Evolutionary conservation across 2,797 vertebrate genomes (phyloP), one percentile per base, ranked within the genome.

Genomic region (Rhinogobio ventralis): DNA sequence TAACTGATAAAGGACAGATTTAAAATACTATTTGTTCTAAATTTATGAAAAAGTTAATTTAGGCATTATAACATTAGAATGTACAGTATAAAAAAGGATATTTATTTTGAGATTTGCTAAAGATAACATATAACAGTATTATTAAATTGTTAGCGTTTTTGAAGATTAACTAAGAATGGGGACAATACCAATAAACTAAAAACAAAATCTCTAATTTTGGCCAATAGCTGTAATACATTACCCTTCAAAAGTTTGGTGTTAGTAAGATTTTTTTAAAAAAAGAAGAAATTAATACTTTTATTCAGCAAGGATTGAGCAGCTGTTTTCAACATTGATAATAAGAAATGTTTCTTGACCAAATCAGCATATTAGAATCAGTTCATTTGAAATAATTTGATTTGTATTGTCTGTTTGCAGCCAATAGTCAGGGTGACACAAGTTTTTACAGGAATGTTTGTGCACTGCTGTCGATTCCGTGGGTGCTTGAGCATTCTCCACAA

Each of bases 391-490:
- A 0, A 69, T 69, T 69, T 25, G 17, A 69, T 69, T 39, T 60
- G 10, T 60, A 0, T 71, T 46, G 4, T 67, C 51, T 87, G 81
- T 84, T 64, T 64, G 0, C 84, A 99, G 98, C 95, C 86, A 95
- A 91, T 92, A 92, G 85, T 85, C 90, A 90, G 42, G 86, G 93
- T 73, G 94, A 94, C 57, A 94, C 95, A 60, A 87, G 91, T 36
- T 92, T 96, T 82, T 94, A 96, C 88, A 91, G 88, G 87, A 93
- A 91, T 19, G 89, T 97, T 77, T 98, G 97, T 91, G 95, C 93
- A 55, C 89, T 99, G 89, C 91, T 99, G 1, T 98, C 97, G 73
- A 92, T 99, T 86, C 97, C 98, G 3, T 99, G 98, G 98, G 94
- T 98, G 92, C 93, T 87, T 86, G 95, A 93, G 28, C 95, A 95